Evolutionary conservation across 2,797 vertebrate genomes (phyloP).

Genomic region (Sebastes cheni): DNA sequence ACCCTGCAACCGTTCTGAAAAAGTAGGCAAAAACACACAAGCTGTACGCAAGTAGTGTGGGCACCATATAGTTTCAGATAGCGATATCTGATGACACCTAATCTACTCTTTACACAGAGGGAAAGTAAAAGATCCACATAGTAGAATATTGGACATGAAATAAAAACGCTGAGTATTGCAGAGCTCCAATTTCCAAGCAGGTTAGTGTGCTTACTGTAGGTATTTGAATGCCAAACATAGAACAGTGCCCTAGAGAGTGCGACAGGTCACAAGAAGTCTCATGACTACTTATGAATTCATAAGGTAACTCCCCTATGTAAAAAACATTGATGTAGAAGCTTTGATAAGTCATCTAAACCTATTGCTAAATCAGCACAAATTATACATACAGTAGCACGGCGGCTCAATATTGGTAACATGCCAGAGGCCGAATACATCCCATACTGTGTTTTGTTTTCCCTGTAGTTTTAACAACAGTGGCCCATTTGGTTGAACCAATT

Average conservation of each 20-base stretch:
- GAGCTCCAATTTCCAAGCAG: not conserved
- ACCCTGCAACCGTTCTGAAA: not conserved
- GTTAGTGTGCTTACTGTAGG: not conserved
- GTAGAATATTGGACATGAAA: not conserved
- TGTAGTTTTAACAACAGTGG: conserved; percentile 11
- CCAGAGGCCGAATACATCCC: conserved; percentile 18
- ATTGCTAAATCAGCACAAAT: conserved; percentile 42
- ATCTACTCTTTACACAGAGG: not conserved
- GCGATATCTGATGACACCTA: not conserved
- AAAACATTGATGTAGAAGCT: conserved; percentile 1
- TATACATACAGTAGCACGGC: not conserved
- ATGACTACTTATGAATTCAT: not conserved
- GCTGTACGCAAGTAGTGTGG: not conserved
- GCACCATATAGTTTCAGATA: too few species aligned
- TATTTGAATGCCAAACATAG: not conserved
- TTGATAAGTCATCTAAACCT: conserved; percentile 22
- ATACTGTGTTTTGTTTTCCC: not conserved
- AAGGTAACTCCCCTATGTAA: not conserved
- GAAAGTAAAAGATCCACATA: too few species aligned
- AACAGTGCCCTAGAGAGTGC: not conserved
- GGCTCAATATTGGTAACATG: not conserved
- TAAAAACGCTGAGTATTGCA: not conserved
- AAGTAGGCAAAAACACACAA: not conserved
- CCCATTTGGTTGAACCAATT: conserved; percentile 32
- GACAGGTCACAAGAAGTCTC: not conserved